Base-by-base conservation (phyloP, 2,797 vertebrate genomes). In the Crypturellus tataupa region DNA sequence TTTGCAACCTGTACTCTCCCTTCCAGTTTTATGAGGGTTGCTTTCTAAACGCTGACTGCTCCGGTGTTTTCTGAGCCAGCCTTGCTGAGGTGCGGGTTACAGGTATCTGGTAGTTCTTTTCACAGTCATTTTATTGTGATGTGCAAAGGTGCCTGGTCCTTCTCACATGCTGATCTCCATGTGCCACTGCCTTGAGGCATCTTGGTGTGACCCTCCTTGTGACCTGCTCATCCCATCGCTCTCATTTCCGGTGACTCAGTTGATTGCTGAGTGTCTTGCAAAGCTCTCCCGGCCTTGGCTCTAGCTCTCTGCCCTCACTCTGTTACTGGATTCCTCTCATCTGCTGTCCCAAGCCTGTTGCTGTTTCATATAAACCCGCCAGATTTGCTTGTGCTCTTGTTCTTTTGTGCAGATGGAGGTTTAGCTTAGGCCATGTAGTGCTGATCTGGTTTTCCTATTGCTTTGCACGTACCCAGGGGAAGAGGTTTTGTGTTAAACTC, bases 391-490 rank as follows among this genome's bases (percentile, higher is more conserved):
- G 64, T 53, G 23, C 25, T 62, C 79, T 88, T 95, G 78, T 94
- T 96, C 95, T 91, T 96, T 96, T 96, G 94, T 96, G 90, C 94
- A 95, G 91, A 94, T 82, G 88, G 85, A 91, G 93, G 91, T 90
- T 96, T 90, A 93, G 75, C 88, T 95, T 90, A 93, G 90, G 80
- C 85, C 93, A 58, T 94, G 90, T 95, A 93, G 80, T 93, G 95
- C 95, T 96, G 96, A 93, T 96, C 94, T 96, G 95, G 21, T 96
- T 95, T 95, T 95, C 47, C 90, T 87, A 95, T 96, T 96, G 88
- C 93, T 94, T 90, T 91, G 12, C 80, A 70, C 60, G 67, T 90
- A 91, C 94, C 68, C 91, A 0, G 56, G 87, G 88, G 93, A 95
- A 91, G 91, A 94, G 64, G 59, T 70, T 95, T 94, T 93, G 83